Conservation (phyloP, 1,140 invertebrate genomes). For the Scaptomyza graminum region DNA sequence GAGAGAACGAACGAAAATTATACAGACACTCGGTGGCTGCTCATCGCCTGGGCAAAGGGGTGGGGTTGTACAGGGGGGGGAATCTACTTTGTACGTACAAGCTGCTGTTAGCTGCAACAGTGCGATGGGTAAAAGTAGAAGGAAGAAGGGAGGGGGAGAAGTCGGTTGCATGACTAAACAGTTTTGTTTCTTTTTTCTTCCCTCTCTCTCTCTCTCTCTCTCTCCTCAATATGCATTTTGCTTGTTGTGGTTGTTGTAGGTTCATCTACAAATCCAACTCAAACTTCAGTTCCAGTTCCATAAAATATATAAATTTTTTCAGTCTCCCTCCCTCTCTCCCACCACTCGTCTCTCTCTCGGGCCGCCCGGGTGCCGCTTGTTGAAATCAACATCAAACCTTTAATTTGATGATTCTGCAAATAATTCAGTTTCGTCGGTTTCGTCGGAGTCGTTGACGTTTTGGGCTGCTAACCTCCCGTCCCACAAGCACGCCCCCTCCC, state of each 20-base stretch:
- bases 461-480: not conserved
- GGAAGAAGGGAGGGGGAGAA: not conserved
- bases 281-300: constrained; percentile 36
- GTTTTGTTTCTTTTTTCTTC: constrained; percentile 26
- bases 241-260: constrained; percentile 13
- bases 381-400: constrained; percentile 82
- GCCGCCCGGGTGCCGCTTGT: constrained; percentile 54
- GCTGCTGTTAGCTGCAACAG: constrained; percentile 41
- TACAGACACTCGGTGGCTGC: constrained; percentile 62
- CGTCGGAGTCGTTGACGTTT: constrained; percentile 70
- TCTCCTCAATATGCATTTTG: constrained; percentile 17
- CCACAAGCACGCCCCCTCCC: not conserved
- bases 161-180: constrained; percentile 57
- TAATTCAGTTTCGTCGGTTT: constrained; percentile 57
- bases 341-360: constrained; percentile 3
- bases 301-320: constrained; percentile 22
- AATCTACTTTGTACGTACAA: constrained; percentile 7
- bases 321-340: not conserved
- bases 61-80: not conserved
- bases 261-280: constrained; percentile 21
- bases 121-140: too few species aligned
- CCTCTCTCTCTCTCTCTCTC: not conserved
- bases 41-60: constrained; percentile 2
- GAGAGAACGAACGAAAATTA: constrained; percentile 80
- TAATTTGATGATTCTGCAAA: constrained; percentile 82